A percentile compares a stretch with the other conserved stretches of the same genome.
Conservation (phyloP, 2,888 invertebrate species). For the Caradrina kadenii region DNA sequence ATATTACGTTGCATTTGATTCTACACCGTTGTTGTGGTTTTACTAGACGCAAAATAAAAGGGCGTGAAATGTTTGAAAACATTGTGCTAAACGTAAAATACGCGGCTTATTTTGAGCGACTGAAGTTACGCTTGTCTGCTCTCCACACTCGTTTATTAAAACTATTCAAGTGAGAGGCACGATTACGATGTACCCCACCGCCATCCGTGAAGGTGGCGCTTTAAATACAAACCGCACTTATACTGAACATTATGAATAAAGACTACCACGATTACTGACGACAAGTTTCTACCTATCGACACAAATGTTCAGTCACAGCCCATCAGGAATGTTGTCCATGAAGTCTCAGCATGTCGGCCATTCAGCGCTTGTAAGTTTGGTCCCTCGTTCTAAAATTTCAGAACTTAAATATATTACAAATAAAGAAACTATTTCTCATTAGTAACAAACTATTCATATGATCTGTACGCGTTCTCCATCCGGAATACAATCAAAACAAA, state of each 20-base stretch:
- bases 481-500: neutral
- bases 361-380: slow-evolving; percentile 10
- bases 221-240: neutral
- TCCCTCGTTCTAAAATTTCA: neutral
- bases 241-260: neutral
- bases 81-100: neutral
- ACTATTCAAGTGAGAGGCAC: too few relatives aligned
- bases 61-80: neutral
- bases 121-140: neutral
- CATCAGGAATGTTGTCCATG: neutral
- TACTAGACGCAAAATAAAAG: neutral
- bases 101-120: slow-evolving; percentile 15
- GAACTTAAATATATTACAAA: neutral
- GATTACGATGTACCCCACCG: neutral
- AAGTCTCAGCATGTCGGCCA: neutral
- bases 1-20: slow-evolving; percentile 4
- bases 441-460: neutral
- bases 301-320: neutral
- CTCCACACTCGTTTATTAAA: neutral
- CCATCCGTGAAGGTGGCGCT: slow-evolving; percentile 11
- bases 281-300: neutral
- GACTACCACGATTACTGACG: too few relatives aligned
- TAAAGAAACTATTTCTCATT: neutral
- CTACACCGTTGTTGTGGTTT: neutral
- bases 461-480: neutral